phyloP scores from a whole-genome alignment of 1,140 invertebrate genomes.

The Samia ricini region DNA sequence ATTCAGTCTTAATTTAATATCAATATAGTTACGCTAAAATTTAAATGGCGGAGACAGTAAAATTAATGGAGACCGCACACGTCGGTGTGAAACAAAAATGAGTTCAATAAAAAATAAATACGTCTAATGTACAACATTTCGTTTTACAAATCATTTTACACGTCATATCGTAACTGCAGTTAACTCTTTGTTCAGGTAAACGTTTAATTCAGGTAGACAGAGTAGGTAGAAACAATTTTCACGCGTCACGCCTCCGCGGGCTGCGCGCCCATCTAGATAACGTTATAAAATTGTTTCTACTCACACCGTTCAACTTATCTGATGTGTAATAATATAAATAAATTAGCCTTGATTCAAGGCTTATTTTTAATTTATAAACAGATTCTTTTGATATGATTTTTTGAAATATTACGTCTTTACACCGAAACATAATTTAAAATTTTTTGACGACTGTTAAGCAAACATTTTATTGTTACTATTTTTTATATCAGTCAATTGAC shows the following conservation, averaged over 20 bases:
- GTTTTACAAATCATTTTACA: not conserved
- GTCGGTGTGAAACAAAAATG: too few species aligned
- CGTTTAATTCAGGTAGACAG: conserved; percentile 38
- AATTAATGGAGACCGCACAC: too few species aligned
- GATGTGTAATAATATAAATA: conserved; percentile 51
- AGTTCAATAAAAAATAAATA: too few species aligned
- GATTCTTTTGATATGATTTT: not conserved
- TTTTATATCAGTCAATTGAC: too few species aligned
- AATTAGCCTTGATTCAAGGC: conserved; percentile 50
- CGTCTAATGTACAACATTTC: too few species aligned
- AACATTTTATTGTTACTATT: too few species aligned
- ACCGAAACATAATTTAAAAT: too few species aligned
- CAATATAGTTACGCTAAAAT: too few species aligned
- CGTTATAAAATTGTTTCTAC: conserved; percentile 62
- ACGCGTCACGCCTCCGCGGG: conserved; percentile 16
- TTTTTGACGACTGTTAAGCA: too few species aligned
- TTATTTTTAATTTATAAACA: conserved; percentile 27
- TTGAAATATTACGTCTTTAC: too few species aligned
- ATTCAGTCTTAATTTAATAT: too few species aligned
- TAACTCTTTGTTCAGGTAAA: conserved; percentile 23
- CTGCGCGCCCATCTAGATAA: conserved; percentile 53
- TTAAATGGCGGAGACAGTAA: too few species aligned
- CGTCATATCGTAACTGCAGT: not conserved
- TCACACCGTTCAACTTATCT: conserved; percentile 52
- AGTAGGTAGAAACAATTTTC: conserved; percentile 2